Evolutionary conservation across 2,797 vertebrate species (phyloP), one percentile per base, ranked within the genome.

Genomic region (Cossypha heuglini): DNA sequence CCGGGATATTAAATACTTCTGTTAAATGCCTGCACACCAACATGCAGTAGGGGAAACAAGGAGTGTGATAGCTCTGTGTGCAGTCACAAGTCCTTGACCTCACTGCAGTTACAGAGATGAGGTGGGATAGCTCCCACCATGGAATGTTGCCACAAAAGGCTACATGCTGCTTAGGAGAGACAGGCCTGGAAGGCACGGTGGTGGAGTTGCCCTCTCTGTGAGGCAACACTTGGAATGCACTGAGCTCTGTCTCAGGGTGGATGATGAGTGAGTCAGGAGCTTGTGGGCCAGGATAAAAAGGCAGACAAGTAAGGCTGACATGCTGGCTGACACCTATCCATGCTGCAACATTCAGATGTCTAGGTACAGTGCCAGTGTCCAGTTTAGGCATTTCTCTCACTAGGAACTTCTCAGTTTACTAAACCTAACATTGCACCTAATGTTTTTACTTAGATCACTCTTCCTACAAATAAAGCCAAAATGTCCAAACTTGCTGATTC

Each of bases 221-320:
- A n/a, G n/a, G 22, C 21, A 37, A 5, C 18, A 10, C 12, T 43
- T 13, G 26, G 45, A 43, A 37, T 19, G 42, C 42, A 42, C 42
- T 42, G 42, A 19, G 42, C 42, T 64, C 25, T 57, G 51, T 64
- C 35, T 57, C 11, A 1, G 26, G 20, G 26, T 26, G 14, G 37
- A 43, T 31, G 35, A 49, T 1, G 26, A 64, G 49, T 0, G 0
- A 48, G 25, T 19, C 3, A 1, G 12, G 20, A 64, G 51, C 7
- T 57, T 9, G 35, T 31, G 51, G 31, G 43, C 26, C 37, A 42
- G 61, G 51, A 84, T 3, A 57, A 42, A 58, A 42, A 31, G 9
- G 37, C 37, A 66, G 37, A 66, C 1, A 1, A 57, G 51, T 14
- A 14, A 48, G 31, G 51, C 31, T 64, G 69, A 21, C 31, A 11